Base-by-base conservation (phyloP, 2,113 vertebrate species). In the Asarcornis scutulata region DNA sequence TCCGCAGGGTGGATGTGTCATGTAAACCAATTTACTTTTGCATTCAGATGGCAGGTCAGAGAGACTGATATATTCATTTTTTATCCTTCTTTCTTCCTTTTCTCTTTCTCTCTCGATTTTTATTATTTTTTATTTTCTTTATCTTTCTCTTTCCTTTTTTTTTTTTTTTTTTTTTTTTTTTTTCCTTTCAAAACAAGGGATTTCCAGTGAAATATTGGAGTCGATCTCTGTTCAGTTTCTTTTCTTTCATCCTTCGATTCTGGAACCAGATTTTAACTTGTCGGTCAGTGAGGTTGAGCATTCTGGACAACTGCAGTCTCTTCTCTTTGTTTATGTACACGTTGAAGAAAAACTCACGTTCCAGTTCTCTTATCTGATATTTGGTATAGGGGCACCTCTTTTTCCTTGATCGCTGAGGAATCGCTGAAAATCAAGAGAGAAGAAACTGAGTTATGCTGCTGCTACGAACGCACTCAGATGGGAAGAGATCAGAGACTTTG, bases 221-320 rank as follows among this genome's bases (percentile, higher is more conserved):
- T 86, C 99, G 99, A 98, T 99, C 99, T 97, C 99, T 99, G 98
- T 99, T 99, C 56, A 99, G 97, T 98, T 99, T 99, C 98, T 99
- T 99, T 98, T 99, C 99, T 97, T 99, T 99, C 99, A 99, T 99
- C 95, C 99, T 98, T 96, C 99, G 98, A 93, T 99, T 99, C 95
- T 99, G 99, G 98, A 99, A 99, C 99, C 99, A 99, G 89, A 99
- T 99, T 98, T 99, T 99, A 96, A 99, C 99, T 98, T 99, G 99
- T 71, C 99, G 99, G 92, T 99, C 99, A 94, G 99, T 99, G 91
- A 99, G 98, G 95, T 99, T 99, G 95, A 99, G 98, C 99, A 99
- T 99, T 97, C 99, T 98, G 95, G 99, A 99, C 94, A 99, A 97
- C 94, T 99, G 99, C 53, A 99, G 98, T 90, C 99, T 99, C 97